Evolutionary conservation across 1,140 invertebrate genomes (phyloP), one percentile per base, ranked within the genome.

Genomic region (Linepithema humile): DNA sequence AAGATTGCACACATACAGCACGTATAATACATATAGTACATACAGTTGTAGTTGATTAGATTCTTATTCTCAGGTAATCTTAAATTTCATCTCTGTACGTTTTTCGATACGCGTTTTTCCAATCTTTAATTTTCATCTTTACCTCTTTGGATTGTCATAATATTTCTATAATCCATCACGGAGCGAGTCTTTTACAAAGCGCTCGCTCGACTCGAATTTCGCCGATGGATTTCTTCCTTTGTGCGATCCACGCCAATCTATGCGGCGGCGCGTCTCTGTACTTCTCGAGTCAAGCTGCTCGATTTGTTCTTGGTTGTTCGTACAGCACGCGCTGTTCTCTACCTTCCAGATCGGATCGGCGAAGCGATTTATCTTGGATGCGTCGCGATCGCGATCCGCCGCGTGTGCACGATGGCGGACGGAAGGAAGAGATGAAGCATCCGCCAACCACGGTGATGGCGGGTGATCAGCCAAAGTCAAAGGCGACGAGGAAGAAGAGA

Each of bases 371-470:
- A 57, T 85, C 86, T 70, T 9, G 45, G 35, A 53, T 53, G 12
- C 69, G 4, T 70, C 73, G 32, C 23, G 53, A 70, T 65, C 65
- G 64, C 50, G 57, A 80, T 70, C 53, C 60, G 12, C 29, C 40
- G n/a, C 78, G 55, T 17, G n/a, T 64, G 23, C 73, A 64, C 9
- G 67, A 75, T 53, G 57, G 32, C 43, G 82, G 60, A 38, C 82
- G 83, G 29, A 90, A 90, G 78, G 84, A 88, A 55, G 85, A 90
- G 48, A 83, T 89, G 62, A 91, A 85, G 88, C 88, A 90, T 83
- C 89, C 87, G 55, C 91, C 91, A 15, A 92, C 91, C 12, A 93
- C 90, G 0, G 90, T 91, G 23, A 90, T 97, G 78, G 96, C 96
- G 6, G 93, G 95, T 26, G 93, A 95, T 64, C 94, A 92, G 55